A percentile compares a stretch with the other conserved stretches of the same genome.
phyloP scores from a whole-genome alignment of 2,113 vertebrate species.

The Burhinus oedicnemus region DNA sequence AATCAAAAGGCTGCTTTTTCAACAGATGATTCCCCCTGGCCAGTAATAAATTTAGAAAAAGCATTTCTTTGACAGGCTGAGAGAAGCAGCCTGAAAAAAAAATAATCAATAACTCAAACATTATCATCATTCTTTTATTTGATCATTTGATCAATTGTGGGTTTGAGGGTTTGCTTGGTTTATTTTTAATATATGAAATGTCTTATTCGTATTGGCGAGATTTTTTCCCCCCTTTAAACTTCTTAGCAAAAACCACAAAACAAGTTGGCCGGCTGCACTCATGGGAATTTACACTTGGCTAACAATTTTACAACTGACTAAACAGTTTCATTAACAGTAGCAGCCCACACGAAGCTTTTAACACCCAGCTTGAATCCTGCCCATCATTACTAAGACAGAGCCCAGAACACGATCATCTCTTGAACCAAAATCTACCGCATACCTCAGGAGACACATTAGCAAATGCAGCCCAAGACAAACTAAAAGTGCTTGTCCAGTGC shows the following conservation, averaged over 20 bases:
- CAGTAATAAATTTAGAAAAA: slow-evolving; percentile 39
- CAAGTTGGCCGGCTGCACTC: not conserved
- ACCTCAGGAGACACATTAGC: not conserved
- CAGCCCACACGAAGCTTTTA: not conserved
- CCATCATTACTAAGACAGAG: not conserved
- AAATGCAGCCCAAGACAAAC: not conserved
- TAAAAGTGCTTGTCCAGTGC: not conserved
- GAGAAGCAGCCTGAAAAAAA: not conserved
- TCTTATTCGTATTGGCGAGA: not conserved
- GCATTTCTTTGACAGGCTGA: not conserved
- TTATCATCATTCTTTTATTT: not conserved
- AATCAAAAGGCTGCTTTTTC: slow-evolving; percentile 43
- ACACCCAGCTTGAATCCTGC: not conserved
- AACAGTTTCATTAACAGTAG: not conserved
- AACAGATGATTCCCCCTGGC: slow-evolving; percentile 10
- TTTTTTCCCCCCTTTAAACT: not conserved
- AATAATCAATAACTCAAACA: not conserved
- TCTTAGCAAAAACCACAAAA: not conserved
- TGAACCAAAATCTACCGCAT: not conserved
- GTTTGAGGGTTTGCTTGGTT: not conserved
- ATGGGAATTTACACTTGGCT: not conserved
- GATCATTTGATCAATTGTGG: not conserved
- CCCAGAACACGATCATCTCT: not conserved
- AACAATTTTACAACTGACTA: slow-evolving; percentile 29
- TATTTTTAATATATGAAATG: not conserved